Evolutionary conservation across 2,888 invertebrate genomes (phyloP), one percentile per base, ranked within the genome.

Genomic region (Microctonus brassicae): DNA sequence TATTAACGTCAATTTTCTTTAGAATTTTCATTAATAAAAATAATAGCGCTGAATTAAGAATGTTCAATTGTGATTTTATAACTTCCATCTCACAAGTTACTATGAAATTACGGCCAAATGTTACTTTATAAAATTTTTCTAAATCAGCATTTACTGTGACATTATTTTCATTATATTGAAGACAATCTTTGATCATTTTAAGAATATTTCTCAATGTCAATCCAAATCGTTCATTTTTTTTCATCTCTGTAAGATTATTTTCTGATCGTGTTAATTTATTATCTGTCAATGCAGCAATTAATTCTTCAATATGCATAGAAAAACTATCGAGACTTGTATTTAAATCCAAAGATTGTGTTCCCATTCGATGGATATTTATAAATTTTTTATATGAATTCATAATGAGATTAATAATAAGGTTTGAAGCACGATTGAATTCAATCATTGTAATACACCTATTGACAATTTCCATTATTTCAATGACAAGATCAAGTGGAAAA

Each of bases 401-500:
- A 7, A 81, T 77, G 1, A 81, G 6, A 0, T 34, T 69, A 5
- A 72, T 20, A 5, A 82, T 36, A 3, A 81, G 72, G 22, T 79
- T 67, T 0, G 73, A 52, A 0, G 75, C 80, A 10, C 84, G 78
- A 10, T 76, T 53, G 69, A 81, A 81, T 22, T 82, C 75, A 20
- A 86, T 68, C 6, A 81, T 69, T 9, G 77, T 72, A 4, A 83
- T 36, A 64, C 79, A 83, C 39, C 80, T 80, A 42, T 76, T 78
- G 0, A 76, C 13, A 42, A 78, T 75, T 42, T 81, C 78, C 3
- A 86, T 29, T 34, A 87, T 72, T 36, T 87, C 86, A 1, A 77
- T 73, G 7, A 76, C 80, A 6, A 87, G 73, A 72, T 87, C 85
- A 9, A 87, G 66, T 1, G 87, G 87, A 13, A 83, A 22, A 33